These are phyloP conservation scores for Enteromius argenteus DNA, from an alignment of 2,797 vertebrate species.

Conservation along the genomic window DNA sequence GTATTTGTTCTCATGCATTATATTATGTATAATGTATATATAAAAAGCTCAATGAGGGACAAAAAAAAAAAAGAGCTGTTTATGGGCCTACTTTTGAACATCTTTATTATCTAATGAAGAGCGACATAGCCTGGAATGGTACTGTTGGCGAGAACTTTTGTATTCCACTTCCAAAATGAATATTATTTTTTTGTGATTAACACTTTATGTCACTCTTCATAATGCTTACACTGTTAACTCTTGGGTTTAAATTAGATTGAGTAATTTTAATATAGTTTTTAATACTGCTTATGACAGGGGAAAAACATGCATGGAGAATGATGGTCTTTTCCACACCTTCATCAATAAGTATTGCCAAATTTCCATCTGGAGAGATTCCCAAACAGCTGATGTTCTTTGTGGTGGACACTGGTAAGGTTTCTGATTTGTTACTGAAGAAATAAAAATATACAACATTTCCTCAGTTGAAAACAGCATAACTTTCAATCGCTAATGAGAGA, in stretches of 20 bases:
- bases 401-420: slow-evolving; percentile 88
- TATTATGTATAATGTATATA: too few species aligned
- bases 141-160: neutral
- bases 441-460: neutral
- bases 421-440: slow-evolving; percentile 87
- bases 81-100: too few species aligned
- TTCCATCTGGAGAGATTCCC: slow-evolving; percentile 90
- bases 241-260: neutral
- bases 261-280: neutral
- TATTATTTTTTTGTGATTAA: neutral
- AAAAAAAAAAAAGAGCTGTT: too few species aligned
- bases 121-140: neutral
- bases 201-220: neutral
- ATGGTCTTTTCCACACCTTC: slow-evolving; percentile 81
- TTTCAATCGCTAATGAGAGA: neutral
- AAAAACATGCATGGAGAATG: neutral
- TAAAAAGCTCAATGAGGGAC: too few species aligned
- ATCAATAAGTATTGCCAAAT: slow-evolving; percentile 89
- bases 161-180: neutral
- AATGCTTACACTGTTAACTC: neutral
- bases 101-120: too few species aligned
- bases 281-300: neutral
- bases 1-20: neutral
- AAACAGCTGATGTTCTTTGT: slow-evolving; percentile 90
- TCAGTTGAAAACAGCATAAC: neutral